These are phyloP conservation scores for Melanotaenia trifasciata DNA, from an alignment of 2,797 vertebrate genomes.

Conservation along the genomic window DNA sequence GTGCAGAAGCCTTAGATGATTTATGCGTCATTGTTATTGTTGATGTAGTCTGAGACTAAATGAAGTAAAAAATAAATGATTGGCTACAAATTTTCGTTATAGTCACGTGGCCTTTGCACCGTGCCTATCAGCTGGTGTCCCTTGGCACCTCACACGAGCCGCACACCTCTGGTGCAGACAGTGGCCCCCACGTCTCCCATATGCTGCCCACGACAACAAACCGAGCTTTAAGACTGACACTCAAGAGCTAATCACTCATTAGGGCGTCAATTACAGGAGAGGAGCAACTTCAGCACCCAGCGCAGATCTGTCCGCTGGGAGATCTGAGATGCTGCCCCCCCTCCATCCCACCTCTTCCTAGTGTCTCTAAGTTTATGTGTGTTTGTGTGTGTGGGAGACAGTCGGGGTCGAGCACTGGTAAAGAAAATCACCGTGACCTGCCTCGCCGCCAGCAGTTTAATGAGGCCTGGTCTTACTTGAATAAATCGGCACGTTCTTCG, in stretches of 20 bases:
- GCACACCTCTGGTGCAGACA: constrained; percentile 53
- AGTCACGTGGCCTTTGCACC: constrained; percentile 43
- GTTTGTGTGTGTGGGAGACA: constrained; percentile 43
- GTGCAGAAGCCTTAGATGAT: neutral
- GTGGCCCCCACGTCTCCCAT: constrained; percentile 82
- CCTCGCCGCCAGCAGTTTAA: constrained; percentile 84
- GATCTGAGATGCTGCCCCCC: constrained; percentile 13
- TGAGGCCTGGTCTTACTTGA: constrained; percentile 82
- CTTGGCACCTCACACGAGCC: constrained; percentile 74
- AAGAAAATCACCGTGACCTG: constrained; percentile 86
- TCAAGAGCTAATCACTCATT: constrained; percentile 78
- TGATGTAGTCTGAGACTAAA: neutral
- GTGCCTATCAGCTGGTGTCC: constrained; percentile 85
- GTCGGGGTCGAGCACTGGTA: constrained; percentile 71
- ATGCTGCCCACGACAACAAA: constrained; percentile 72
- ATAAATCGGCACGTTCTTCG: constrained; percentile 87
- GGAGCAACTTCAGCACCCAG: constrained; percentile 25
- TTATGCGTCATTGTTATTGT: neutral
- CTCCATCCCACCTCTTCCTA: neutral
- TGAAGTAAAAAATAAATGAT: constrained; percentile 38
- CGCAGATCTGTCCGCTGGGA: constrained; percentile 39
- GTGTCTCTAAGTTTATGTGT: constrained; percentile 5
- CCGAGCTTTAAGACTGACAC: constrained; percentile 61
- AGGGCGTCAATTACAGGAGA: constrained; percentile 69
- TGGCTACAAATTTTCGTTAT: constrained; percentile 35